Conservation (phyloP, 2,113 vertebrate species). For the Procavia capensis region DNA sequence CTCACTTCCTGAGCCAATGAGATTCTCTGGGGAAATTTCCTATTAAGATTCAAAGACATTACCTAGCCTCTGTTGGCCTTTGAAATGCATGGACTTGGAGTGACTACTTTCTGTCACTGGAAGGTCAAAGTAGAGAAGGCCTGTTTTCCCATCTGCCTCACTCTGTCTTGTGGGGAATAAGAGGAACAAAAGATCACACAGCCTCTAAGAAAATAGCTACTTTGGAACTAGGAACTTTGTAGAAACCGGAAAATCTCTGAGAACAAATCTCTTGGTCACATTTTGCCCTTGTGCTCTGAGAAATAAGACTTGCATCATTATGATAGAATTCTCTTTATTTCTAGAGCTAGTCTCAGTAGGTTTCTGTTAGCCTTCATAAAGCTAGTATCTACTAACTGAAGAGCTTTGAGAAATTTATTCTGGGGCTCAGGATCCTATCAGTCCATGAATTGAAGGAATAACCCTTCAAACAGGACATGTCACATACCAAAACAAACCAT, state of each 20-base stretch:
- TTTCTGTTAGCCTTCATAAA: not conserved
- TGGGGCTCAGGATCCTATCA: not conserved
- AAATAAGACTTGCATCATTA: not conserved
- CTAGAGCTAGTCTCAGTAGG: not conserved
- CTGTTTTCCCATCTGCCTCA: rapidly evolving
- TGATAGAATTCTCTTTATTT: not conserved
- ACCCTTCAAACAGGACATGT: not conserved
- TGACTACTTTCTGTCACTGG: not conserved
- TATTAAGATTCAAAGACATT: not conserved
- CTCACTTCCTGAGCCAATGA: not conserved
- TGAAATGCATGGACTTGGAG: not conserved
- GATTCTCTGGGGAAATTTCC: not conserved
- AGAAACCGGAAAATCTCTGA: slow-evolving; percentile 17
- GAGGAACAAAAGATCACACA: not conserved
- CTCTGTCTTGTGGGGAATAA: not conserved
- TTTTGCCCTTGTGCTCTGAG: not conserved
- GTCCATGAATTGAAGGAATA: not conserved
- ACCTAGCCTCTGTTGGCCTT: not conserved
- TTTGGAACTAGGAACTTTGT: not conserved
- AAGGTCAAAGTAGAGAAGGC: not conserved
- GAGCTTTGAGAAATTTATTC: not conserved
- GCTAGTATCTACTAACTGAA: not conserved
- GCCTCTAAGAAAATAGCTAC: not conserved
- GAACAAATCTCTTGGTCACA: not conserved
- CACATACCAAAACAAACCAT: not conserved